A percentile compares a stretch with the other conserved stretches of the same genome.
phyloP scores from a whole-genome alignment of 2,797 vertebrate species.

The Siniperca scherzeri region DNA sequence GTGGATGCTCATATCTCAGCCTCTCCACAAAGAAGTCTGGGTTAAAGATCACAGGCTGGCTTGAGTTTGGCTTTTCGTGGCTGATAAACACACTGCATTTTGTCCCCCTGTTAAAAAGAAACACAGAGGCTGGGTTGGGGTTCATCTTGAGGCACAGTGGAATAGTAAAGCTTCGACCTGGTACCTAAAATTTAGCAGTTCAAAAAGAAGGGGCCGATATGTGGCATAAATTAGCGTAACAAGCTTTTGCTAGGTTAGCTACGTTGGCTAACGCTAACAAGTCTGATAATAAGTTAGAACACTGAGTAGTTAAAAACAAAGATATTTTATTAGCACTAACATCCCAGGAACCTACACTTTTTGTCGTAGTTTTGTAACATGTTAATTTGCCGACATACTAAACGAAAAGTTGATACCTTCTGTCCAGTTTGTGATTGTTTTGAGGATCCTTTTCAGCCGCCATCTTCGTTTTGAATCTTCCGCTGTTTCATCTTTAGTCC shows the following conservation, averaged over 20 bases:
- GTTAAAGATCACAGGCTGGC: slow-evolving; percentile 94
- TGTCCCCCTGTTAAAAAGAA: slow-evolving; percentile 83
- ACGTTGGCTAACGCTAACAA: slow-evolving; percentile 3
- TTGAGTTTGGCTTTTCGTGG: slow-evolving; percentile 86
- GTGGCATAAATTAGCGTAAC: background rate
- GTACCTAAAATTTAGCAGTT: fast-evolving
- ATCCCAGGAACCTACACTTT: fast-evolving
- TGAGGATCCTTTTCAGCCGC: slow-evolving; percentile 70
- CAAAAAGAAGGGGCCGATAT: background rate
- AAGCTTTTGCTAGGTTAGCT: slow-evolving; percentile 32
- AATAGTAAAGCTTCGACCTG: background rate
- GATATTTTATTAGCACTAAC: fast-evolving
- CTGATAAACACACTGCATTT: slow-evolving; percentile 91
- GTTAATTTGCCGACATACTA: background rate
- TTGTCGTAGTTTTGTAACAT: fast-evolving
- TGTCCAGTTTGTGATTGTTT: slow-evolving; percentile 75
- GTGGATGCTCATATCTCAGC: slow-evolving; percentile 92
- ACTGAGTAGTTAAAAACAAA: background rate
- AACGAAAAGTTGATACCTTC: slow-evolving; percentile 73
- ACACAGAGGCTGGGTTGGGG: background rate
- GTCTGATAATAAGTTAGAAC: background rate
- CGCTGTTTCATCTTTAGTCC: slow-evolving; percentile 67
- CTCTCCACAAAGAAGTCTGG: slow-evolving; percentile 99
- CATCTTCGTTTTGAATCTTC: slow-evolving; percentile 88
- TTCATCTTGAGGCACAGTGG: background rate